Base-by-base conservation (phyloP, 2,888 invertebrate species). In the Gnatocerus cornutus region DNA sequence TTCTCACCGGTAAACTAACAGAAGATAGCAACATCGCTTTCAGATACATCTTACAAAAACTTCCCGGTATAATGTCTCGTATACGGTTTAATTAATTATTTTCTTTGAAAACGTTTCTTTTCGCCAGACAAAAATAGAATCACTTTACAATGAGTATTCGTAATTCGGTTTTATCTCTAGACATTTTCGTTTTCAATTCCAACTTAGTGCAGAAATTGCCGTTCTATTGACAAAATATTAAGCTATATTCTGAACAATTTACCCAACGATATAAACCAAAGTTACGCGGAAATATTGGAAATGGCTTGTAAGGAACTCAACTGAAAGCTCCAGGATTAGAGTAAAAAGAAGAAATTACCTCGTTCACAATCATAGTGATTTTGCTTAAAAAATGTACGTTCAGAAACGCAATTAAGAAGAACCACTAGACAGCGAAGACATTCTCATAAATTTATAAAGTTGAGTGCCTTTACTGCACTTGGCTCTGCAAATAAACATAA, bases 1-100 rank as follows among this genome's bases (percentile, higher is more conserved):
- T 75, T 72, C 71, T 77, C 75, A 74, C 77, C 79, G 78, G 77
- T 75, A 78, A 77, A 78, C 77, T 74, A 75, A 73, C 73, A 63
- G n/a, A 46, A 55, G 65, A 65, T 65, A 65, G 56, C 56, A 65
- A 55, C 64, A 64, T 64, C 10, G 64, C 55, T 46, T 53, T 50
- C 37, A 56, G 65, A 65, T 65, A 56, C 41, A 41, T 64, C 64
- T 64, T 33, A 16, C 65, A 56, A 56, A 65, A 52, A 39, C 12
- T 56, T 21, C 41, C 37, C 50, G 29, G 21, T 16, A 52, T 48
- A 33, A 37, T 45, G 58, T 13, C 58, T 39, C 39, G 16, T 12
- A n/a, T 39, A 16, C 37, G 41, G 8, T 53, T 53, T 53, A 53
- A 53, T 33, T 53, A 53, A 53, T 53, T 53, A 53, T 33, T 53